phyloP scores from a whole-genome alignment of 2,888 invertebrate genomes.

The Lepidonotus clava region DNA sequence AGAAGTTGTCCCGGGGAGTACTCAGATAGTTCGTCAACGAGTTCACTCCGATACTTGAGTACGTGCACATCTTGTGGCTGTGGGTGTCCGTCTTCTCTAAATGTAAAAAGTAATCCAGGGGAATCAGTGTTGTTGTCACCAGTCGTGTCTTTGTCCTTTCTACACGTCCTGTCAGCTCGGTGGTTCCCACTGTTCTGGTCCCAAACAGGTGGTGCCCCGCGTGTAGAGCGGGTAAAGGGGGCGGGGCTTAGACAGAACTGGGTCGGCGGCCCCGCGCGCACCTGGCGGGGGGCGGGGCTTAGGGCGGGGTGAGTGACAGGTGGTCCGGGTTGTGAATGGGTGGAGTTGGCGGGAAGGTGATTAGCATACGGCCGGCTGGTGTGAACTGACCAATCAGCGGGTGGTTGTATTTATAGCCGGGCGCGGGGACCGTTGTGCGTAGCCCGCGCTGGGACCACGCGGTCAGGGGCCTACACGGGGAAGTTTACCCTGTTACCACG shows the following conservation, averaged over 20 bases:
- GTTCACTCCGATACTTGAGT: neutral
- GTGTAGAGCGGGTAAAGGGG: neutral
- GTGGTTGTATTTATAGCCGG: neutral
- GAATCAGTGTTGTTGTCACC: neutral
- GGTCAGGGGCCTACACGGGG: no score
- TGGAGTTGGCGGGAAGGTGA: neutral
- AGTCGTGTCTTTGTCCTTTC: neutral
- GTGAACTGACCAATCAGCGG: slow-evolving; percentile 36
- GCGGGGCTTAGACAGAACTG: neutral
- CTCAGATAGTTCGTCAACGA: neutral
- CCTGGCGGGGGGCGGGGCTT: slow-evolving; percentile 21
- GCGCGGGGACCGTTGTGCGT: neutral
- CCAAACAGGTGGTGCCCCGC: slow-evolving; percentile 22
- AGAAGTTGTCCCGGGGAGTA: neutral
- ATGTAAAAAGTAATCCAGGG: no score
- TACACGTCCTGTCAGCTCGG: neutral
- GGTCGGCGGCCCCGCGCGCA: slow-evolving; percentile 13
- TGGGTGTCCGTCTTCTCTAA: no score
- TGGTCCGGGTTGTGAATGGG: neutral
- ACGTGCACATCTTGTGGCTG: neutral
- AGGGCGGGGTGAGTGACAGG: neutral
- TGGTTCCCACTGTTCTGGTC: neutral
- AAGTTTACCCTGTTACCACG: no score
- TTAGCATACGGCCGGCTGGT: neutral
- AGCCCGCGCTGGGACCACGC: neutral